Conservation (phyloP, 2,113 vertebrate genomes). For the Cryptomyrus ogoouensis region DNA sequence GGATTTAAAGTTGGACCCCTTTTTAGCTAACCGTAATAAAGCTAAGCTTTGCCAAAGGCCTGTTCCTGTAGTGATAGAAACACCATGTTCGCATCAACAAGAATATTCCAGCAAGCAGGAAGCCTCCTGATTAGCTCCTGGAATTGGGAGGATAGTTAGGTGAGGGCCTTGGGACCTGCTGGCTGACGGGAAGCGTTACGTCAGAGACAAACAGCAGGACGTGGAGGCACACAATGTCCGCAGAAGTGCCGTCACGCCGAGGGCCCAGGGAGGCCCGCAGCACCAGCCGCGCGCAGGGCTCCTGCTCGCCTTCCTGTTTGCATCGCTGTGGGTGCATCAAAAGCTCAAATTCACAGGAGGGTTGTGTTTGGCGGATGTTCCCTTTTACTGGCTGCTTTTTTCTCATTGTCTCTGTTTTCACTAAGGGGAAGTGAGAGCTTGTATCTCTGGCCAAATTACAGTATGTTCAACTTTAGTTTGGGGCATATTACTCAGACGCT, state of each 20-base stretch:
- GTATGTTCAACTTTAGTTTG: neutral
- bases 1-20: neutral
- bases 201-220: neutral
- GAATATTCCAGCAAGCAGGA: neutral
- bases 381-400: neutral
- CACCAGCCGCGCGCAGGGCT: neutral
- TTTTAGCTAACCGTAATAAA: neutral
- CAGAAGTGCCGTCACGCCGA: neutral
- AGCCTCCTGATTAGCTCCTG: slow-evolving; percentile 1
- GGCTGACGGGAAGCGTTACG: neutral
- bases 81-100: neutral
- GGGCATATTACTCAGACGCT: neutral
- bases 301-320: slow-evolving; percentile 14
- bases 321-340: neutral
- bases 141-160: neutral
- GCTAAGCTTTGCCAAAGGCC: neutral
- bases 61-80: neutral
- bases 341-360: neutral
- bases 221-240: neutral
- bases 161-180: neutral
- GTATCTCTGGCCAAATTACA: neutral
- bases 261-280: neutral
- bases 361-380: neutral
- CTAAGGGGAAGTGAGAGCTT: neutral
- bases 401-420: neutral